Evolutionary conservation across 2,113 vertebrate species (phyloP), one percentile per base, ranked within the genome.

Genomic region (Odontesthes bonariensis): DNA sequence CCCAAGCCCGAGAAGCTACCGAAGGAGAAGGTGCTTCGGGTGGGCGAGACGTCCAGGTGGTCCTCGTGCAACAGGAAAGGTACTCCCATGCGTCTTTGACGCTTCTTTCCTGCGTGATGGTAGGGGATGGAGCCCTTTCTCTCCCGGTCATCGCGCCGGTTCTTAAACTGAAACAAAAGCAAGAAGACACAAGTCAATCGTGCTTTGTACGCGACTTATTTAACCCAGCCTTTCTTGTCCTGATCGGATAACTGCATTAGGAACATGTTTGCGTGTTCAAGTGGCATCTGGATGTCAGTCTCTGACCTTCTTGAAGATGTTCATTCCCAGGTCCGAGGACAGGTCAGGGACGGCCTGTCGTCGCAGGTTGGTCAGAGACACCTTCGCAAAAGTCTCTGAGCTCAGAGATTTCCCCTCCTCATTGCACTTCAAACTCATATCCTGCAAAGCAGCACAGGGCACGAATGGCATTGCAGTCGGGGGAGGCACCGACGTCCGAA

Each of bases 81-180:
- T 4, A 99, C 94, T 0, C 98, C 98, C 95, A 98, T 99, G 2
- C 97, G 94, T 0, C 98, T 93, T 5, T 98, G 97, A 0, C 98
- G 93, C 87, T 98, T 97, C 94, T 99, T 99, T 6, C 98, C 98
- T 0, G 96, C 82, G 49, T 98, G 95, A 73, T 98, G 98, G 90
- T 96, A 97, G 0, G 98, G 98, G 46, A 99, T 99, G 3, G 98
- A 99, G 8, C 98, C 96, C 69, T 99, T 99, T 69, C 98, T 94
- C 78, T 99, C 98, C 0, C 97, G 93, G 84, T 99, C 98, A 40
- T 99, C 98, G 16, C 96, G 96, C 9, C 98, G 95, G 77, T 96
- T 99, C 90, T 98, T 99, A 69, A 99, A 98, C 98, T 99, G 77
- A 54, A 65, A 51, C 14, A 32, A 20, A 40, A 17, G 16, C 12